Conservation (phyloP, 2,113 vertebrate species). For the Maccullochella peelii region DNA sequence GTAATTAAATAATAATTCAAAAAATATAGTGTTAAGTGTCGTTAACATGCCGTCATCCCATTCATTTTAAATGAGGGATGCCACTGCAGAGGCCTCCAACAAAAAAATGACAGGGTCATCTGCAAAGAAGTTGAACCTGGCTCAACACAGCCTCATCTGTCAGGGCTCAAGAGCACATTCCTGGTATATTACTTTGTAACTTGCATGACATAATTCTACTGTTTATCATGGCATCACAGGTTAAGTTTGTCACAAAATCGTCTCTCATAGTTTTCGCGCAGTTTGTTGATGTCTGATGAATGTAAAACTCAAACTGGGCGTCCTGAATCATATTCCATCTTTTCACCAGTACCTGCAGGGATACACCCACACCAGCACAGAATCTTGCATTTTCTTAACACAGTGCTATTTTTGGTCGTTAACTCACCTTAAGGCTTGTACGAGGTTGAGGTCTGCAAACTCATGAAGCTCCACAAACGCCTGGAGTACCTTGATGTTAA, state of each 20-base stretch:
- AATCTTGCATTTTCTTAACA: background rate
- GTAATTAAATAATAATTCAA: no score
- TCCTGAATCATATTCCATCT: background rate
- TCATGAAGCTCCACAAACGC: constrained; percentile 99
- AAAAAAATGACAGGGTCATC: background rate
- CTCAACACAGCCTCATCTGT: background rate
- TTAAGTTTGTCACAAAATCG: background rate
- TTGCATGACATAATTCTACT: background rate
- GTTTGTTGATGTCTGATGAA: background rate
- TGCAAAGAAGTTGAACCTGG: background rate
- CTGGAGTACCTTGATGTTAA: constrained; percentile 98
- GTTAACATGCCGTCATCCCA: background rate
- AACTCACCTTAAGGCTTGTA: constrained; percentile 95
- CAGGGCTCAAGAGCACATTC: background rate
- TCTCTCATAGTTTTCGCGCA: background rate
- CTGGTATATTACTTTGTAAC: background rate
- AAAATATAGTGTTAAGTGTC: background rate
- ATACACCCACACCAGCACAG: background rate
- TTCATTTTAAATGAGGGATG: background rate
- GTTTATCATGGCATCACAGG: background rate
- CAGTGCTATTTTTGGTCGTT: background rate
- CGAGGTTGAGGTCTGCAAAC: constrained; percentile 98
- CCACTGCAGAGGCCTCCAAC: background rate
- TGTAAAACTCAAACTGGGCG: background rate
- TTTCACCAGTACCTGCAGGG: background rate